Conservation (phyloP, 2,888 invertebrate genomes). For the Carcina quercana region DNA sequence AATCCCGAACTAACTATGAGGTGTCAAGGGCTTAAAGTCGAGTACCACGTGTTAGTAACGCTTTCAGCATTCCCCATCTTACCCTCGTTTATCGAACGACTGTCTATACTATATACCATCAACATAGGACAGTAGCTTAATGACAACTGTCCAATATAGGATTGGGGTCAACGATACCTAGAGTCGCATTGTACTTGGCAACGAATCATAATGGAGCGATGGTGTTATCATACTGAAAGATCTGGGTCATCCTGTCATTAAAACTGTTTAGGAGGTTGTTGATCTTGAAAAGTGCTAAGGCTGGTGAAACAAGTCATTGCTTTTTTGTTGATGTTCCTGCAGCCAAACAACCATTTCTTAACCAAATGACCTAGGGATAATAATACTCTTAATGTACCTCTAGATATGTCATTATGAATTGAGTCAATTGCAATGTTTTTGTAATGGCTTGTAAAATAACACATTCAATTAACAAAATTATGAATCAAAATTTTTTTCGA, state of each 20-base stretch:
- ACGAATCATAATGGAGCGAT: conserved; percentile 50
- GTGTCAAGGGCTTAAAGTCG: conserved; percentile 28
- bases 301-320: conserved; percentile 1
- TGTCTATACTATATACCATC: conserved; percentile 40
- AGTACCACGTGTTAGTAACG: conserved; percentile 20
- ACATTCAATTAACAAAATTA: too few species aligned
- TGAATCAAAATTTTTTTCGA: too few species aligned
- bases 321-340: too few species aligned
- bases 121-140: conserved; percentile 52
- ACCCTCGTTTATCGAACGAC: conserved; percentile 52
- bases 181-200: conserved; percentile 58
- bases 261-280: conserved; percentile 16
- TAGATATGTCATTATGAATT: too few species aligned
- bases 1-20: conserved; percentile 30
- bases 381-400: too few species aligned
- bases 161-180: conserved; percentile 61
- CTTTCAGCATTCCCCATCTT: conserved; percentile 33
- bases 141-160: conserved; percentile 58
- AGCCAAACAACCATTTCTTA: too few species aligned
- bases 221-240: conserved; percentile 36
- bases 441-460: too few species aligned
- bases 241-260: conserved; percentile 13
- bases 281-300: too few species aligned
- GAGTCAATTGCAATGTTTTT: too few species aligned
- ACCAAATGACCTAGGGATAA: too few species aligned